Conservation (phyloP, 1,140 invertebrate species). For the Trinorchestia longiramus region DNA sequence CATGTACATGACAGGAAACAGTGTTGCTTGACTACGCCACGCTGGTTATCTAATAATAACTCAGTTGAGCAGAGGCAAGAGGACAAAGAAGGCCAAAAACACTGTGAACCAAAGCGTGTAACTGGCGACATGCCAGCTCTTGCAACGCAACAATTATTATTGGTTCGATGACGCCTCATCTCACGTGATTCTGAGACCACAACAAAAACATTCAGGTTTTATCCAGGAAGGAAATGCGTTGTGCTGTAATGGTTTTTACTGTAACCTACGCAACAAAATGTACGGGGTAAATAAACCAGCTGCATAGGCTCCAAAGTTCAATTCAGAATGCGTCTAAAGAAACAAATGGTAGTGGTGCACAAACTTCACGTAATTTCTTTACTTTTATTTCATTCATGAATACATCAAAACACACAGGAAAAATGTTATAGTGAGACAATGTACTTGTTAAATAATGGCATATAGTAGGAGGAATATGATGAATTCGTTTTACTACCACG, state of each 20-base stretch:
- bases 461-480: background rate
- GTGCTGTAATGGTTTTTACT: background rate
- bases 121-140: background rate
- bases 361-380: background rate
- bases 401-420: background rate
- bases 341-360: too few relatives aligned
- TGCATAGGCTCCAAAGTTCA: background rate
- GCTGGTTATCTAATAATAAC: background rate
- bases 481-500: background rate
- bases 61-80: background rate
- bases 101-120: background rate
- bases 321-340: background rate
- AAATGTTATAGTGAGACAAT: background rate
- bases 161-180: background rate
- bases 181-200: constrained; percentile 6
- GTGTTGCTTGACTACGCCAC: constrained; percentile 31
- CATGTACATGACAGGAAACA: background rate
- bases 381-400: background rate
- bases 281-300: background rate
- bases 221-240: constrained; percentile 22
- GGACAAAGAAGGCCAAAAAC: background rate
- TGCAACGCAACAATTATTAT: constrained; percentile 34
- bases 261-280: background rate
- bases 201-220: background rate
- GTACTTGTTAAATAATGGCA: background rate